Conservation (phyloP, 1,140 invertebrate species). For the Oryctes rhinoceros region DNA sequence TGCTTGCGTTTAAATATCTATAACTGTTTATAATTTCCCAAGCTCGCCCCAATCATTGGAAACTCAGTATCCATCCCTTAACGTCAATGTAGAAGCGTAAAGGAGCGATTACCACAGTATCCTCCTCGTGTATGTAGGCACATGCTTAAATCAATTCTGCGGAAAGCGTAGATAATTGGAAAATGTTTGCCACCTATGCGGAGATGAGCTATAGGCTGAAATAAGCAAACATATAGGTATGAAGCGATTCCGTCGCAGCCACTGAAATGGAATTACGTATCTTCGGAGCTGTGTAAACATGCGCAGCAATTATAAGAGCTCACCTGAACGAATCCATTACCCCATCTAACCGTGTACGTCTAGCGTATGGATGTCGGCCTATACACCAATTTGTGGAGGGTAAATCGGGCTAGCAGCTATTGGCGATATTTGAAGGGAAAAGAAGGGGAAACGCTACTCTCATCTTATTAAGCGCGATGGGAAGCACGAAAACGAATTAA, state of each 20-base stretch:
- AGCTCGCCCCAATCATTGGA: no score
- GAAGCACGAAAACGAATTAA: neutral
- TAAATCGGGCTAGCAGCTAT: no score
- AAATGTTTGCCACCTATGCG: neutral
- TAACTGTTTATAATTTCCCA: no score
- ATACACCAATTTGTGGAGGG: no score
- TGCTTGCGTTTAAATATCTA: no score
- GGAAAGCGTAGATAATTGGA: constrained; percentile 8
- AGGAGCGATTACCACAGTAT: no score
- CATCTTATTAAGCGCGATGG: no score
- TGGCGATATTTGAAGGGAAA: neutral
- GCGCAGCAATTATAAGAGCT: neutral
- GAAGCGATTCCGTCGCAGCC: neutral
- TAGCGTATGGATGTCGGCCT: no score
- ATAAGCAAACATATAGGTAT: neutral
- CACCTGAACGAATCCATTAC: neutral
- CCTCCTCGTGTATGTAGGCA: neutral
- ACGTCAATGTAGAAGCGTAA: no score
- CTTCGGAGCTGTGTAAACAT: constrained; percentile 8
- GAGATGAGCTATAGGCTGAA: no score
- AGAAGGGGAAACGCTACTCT: neutral
- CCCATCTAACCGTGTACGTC: no score
- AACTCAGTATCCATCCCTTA: no score
- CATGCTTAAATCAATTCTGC: constrained; percentile 4
- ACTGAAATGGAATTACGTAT: neutral